Evolutionary conservation across 2,888 invertebrate species (phyloP), one percentile per base, ranked within the genome.

Genomic region (Melanargia galathea): DNA sequence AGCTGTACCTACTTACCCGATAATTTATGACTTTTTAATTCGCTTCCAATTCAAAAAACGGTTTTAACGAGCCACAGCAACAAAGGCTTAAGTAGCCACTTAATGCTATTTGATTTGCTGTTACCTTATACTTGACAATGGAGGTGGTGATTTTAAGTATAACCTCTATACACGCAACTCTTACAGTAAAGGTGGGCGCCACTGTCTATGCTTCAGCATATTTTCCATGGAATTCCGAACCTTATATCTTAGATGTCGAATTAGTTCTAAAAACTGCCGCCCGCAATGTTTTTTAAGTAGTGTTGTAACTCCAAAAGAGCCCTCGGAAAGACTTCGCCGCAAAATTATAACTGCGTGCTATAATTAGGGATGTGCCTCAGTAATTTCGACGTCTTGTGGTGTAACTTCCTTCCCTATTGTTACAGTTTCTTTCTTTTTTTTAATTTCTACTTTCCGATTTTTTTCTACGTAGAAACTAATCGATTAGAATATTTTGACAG

Each of bases 401-500:
- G 74, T 75, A 70, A 78, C 83, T 90, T 90, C 90, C 90, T 90
- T 84, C 81, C 83, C 84, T 76, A 87, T 90, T 90, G 90, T 90
- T 82, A 48, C 22, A 22, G 13, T 70, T 68, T 46, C 43, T 52
- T 73, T 73, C 72, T 77, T 81, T 76, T 75, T 62, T 66, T 67
- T 71, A 70, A 62, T 69, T 76, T 74, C 71, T 74, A 73, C 22
- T 22, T 22, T 46, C 72, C 71, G 70, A 71, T 69, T 72, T 73
- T 74, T 73, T 74, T 48, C 24, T 55, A 30, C 75, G 77, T 75
- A 82, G 80, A 82, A 81, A 82, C 80, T 82, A 90, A 90, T 90
- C 90, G 87, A 90, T 90, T 90, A 83, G 71, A 63, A 83, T 82
- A 78, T 85, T 85, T 86, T 86, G 89, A 88, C 89, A 87, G 87